A percentile compares a stretch with the other conserved stretches of the same genome.
Evolutionary conservation across 30 jellyfish, hydroid and myxozoan species (phyloP).

Genomic region (Nemopilema nomurai): DNA sequence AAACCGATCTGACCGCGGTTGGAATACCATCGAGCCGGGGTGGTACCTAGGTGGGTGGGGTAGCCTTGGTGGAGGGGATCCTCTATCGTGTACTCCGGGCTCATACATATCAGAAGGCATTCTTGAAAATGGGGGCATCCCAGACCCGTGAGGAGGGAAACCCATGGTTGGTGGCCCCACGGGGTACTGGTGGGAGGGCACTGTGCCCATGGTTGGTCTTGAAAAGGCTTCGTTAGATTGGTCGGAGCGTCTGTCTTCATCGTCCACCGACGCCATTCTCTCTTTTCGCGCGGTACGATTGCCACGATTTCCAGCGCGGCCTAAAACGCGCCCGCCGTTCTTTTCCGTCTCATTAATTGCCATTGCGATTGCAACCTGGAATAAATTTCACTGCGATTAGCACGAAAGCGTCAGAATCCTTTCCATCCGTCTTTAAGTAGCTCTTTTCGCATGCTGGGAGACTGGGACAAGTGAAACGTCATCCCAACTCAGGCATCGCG

Average conservation of each 20-base stretch:
- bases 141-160: slow-evolving; percentile 64
- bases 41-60: slow-evolving; percentile 59
- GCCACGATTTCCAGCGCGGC: slow-evolving; percentile 69
- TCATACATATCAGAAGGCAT: slow-evolving; percentile 55
- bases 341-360: slow-evolving; percentile 94
- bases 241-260: slow-evolving; percentile 55
- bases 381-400: neutral
- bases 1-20: slow-evolving; percentile 59
- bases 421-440: too few relatives aligned
- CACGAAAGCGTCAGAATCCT: too few relatives aligned
- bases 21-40: slow-evolving; percentile 75
- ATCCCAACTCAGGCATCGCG: too few relatives aligned
- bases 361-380: slow-evolving; percentile 97
- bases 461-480: too few relatives aligned
- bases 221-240: slow-evolving; percentile 45
- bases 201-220: slow-evolving; percentile 73
- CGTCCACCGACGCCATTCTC: slow-evolving; percentile 47
- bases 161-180: slow-evolving; percentile 70
- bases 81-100: slow-evolving; percentile 48
- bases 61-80: slow-evolving; percentile 52
- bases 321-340: slow-evolving; percentile 98
- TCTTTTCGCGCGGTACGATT: slow-evolving; percentile 54
- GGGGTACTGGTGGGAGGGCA: slow-evolving; percentile 62
- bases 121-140: slow-evolving; percentile 62
- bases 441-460: too few relatives aligned